Evolutionary conservation across 1,140 invertebrate species (phyloP).

Genomic region (Ceratosolen fusciceps): DNA sequence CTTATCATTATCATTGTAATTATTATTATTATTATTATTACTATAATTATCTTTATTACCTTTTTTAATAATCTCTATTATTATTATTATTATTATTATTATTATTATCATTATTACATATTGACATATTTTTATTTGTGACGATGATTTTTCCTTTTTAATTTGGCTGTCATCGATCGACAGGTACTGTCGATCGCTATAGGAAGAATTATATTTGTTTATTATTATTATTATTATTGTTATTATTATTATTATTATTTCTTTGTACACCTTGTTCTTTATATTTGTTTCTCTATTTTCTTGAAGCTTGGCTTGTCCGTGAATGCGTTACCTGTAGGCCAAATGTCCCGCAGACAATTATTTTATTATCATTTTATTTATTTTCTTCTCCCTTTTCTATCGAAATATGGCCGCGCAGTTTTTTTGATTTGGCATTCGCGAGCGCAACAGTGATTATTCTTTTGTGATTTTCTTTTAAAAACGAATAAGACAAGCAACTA

Average conservation of each 20-base stretch:
- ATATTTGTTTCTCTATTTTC: slow-evolving; percentile 37
- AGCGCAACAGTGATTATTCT: slow-evolving; percentile 6
- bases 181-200: slow-evolving; percentile 41
- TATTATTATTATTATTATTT: no score
- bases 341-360: slow-evolving; percentile 69
- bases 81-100: slow-evolving; percentile 9
- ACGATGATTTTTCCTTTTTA: slow-evolving; percentile 42
- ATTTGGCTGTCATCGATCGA: slow-evolving; percentile 44
- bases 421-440: slow-evolving; percentile 52
- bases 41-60: slow-evolving; percentile 36
- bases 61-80: slow-evolving; percentile 12
- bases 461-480: slow-evolving; percentile 31
- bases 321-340: slow-evolving; percentile 65
- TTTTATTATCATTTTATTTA: slow-evolving; percentile 51
- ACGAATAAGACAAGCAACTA: slow-evolving; percentile 18
- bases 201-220: slow-evolving; percentile 46
- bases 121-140: slow-evolving; percentile 30
- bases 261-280: slow-evolving; percentile 30
- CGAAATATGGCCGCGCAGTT: slow-evolving; percentile 59
- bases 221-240: no score
- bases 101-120: background rate
- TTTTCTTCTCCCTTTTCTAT: slow-evolving; percentile 20
- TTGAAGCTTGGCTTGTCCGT: slow-evolving; percentile 51
- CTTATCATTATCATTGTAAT: no score
- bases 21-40: no score